Conservation (phyloP, 2,113 vertebrate species). For the Oncorhynchus keta region DNA sequence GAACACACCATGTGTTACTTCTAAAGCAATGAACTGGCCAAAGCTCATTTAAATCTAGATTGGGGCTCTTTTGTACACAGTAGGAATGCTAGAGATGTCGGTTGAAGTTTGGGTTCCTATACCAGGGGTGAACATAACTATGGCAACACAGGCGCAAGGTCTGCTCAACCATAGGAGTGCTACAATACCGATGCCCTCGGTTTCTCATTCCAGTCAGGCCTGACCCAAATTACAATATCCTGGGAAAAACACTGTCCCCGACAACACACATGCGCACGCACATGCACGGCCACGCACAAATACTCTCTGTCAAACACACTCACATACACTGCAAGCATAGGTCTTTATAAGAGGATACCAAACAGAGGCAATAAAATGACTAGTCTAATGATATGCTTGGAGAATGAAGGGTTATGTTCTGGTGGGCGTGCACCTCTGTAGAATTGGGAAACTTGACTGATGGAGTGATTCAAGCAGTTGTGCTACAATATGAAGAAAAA, state of each 20-base stretch:
- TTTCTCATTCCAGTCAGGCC: constrained; percentile 78
- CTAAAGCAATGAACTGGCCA: constrained; percentile 65
- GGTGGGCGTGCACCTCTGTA: too few relatives aligned
- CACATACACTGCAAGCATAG: too few relatives aligned
- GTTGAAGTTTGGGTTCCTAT: constrained; percentile 64
- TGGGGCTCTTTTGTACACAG: constrained; percentile 63
- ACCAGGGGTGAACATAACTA: constrained; percentile 66
- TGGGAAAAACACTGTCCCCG: constrained; percentile 50
- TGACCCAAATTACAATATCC: constrained; percentile 73
- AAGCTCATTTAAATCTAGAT: constrained; percentile 64
- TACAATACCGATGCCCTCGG: constrained; percentile 54
- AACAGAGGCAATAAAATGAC: neutral
- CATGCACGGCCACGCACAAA: constrained; percentile 4
- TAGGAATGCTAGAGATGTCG: constrained; percentile 66
- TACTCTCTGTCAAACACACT: constrained; percentile 12
- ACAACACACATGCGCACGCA: constrained; percentile 33
- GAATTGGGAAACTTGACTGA: too few relatives aligned
- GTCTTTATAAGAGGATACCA: neutral
- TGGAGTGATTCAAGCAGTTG: too few relatives aligned
- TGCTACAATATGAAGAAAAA: too few relatives aligned
- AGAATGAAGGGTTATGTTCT: neutral
- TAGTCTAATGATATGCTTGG: neutral
- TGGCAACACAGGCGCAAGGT: constrained; percentile 73
- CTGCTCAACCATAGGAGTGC: constrained; percentile 52
- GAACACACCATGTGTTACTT: constrained; percentile 66